Percentiles rank a stretch among this genome's conserved stretches.
These are phyloP conservation scores for Cylloceria caligata DNA, from an alignment of 2,888 invertebrate genomes.

Conservation along the genomic window DNA sequence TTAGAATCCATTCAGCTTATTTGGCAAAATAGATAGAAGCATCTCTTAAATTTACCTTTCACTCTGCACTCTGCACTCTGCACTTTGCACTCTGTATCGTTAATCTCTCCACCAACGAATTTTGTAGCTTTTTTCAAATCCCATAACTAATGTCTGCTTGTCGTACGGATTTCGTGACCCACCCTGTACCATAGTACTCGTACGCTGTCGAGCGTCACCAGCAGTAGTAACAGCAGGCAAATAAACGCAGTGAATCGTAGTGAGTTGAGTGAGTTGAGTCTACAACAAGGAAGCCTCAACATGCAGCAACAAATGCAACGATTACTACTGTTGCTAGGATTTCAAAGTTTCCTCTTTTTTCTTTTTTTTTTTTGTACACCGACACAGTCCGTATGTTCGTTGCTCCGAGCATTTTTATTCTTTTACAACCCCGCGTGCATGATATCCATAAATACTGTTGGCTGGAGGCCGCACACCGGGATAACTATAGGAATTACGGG, in stretches of 20 bases:
- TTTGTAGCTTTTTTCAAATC: constrained; percentile 44
- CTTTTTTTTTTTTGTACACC: constrained; percentile 36
- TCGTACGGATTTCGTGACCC: constrained; percentile 54
- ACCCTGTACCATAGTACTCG: constrained; percentile 11
- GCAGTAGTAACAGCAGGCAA: constrained; percentile 56
- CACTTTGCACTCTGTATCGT: constrained; percentile 5
- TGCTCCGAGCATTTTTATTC: constrained; percentile 59
- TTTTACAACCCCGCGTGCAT: constrained; percentile 62
- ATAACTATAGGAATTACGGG: constrained; percentile 65
- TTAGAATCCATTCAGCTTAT: background rate
- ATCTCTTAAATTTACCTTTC: constrained; percentile 1
- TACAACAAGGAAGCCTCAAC: constrained; percentile 43
- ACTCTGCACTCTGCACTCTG: constrained; percentile 9
- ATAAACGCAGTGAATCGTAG: constrained; percentile 64
- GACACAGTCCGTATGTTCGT: constrained; percentile 31
- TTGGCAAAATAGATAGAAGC: background rate
- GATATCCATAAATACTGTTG: constrained; percentile 69
- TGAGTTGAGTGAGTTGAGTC: constrained; percentile 55
- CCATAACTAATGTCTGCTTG: constrained; percentile 62
- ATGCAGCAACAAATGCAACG: constrained; percentile 17
- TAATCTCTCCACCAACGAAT: constrained; percentile 26
- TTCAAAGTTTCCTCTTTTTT: constrained; percentile 39
- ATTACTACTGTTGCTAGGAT: constrained; percentile 45
- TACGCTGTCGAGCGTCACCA: constrained; percentile 36
- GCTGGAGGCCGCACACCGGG: constrained; percentile 55